Base-by-base conservation (phyloP, 2,797 vertebrate species). In the Sphenopsis melanotis region DNA sequence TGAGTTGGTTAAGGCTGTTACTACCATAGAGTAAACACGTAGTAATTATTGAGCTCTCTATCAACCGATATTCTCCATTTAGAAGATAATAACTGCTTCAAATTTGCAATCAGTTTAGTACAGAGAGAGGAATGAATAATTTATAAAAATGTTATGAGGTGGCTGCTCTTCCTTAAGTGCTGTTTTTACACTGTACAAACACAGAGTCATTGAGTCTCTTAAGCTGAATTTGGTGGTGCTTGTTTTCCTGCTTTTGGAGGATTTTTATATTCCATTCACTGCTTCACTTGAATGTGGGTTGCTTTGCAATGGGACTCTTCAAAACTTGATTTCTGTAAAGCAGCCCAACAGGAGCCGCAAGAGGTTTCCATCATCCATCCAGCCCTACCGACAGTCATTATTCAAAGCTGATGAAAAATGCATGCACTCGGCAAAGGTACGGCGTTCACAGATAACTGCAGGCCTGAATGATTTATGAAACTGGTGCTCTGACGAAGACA, bases 391-490 rank as follows among this genome's bases (percentile, higher is more conserved):
- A 76, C 44, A 71, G 79, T 79, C 84, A 42, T 95, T 96, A 84
- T 84, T 88, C 81, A 93, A 83, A 93, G 79, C 55, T 90, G 91
- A 95, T 97, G 94, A 97, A 97, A 96, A 97, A 96, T 97, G 68
- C 74, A 97, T 96, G 82, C 18, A 12, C 65, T 84, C 3, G 0
- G 89, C 77, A 94, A 84, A 96, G 46, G 57, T 83, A 61, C 59
- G 24, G 27, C 8, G 8, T 44, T 63, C 90, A 77, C 52, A n/a
- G 74, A 94, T 71, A 94, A 66, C 83, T 66, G 60, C 63, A 75
- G 89, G 61, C 65, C 85, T 97, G 91, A 97, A 97, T 96, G 96
- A 96, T 97, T 97, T 87, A 97, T 96, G 93, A 93, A 95, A 83
- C 92, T 90, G 87, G 71, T 81, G 79, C 57, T 85, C 87, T 86